Evolutionary conservation across 1,140 invertebrate species (phyloP).

Genomic region (Ips typographus): DNA sequence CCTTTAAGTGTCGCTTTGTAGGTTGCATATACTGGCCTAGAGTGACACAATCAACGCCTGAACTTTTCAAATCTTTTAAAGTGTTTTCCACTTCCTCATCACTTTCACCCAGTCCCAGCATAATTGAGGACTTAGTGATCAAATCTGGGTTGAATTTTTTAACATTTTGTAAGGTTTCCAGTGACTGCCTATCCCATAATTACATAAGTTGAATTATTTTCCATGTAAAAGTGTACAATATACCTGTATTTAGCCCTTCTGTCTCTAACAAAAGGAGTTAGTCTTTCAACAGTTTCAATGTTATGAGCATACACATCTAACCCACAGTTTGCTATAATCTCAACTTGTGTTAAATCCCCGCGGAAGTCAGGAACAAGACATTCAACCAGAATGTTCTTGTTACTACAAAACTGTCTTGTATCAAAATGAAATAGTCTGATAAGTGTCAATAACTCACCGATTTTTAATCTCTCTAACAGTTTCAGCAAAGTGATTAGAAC

Average conservation of each 20-base stretch:
- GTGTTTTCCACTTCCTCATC: conserved; percentile 88
- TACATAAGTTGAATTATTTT: conserved; percentile 4
- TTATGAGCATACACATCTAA: conserved; percentile 97
- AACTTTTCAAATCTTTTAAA: conserved; percentile 76
- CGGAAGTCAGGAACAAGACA: conserved; percentile 96
- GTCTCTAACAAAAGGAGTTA: conserved; percentile 91
- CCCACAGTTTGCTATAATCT: conserved; percentile 76
- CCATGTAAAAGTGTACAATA: neutral
- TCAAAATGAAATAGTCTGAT: conserved; percentile 3
- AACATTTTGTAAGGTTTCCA: conserved; percentile 78
- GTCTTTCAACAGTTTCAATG: conserved; percentile 89
- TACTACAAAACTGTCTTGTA: conserved; percentile 57
- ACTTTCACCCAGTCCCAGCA: conserved; percentile 96
- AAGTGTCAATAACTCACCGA: conserved; percentile 54
- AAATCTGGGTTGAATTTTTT: conserved; percentile 78
- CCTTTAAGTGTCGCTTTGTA: conserved; percentile 93
- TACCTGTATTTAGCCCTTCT: conserved; percentile 73
- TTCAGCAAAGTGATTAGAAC: conserved; percentile 86
- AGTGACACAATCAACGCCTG: conserved; percentile 92
- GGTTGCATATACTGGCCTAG: conserved; percentile 99
- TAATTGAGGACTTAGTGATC: conserved; percentile 97
- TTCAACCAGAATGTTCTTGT: conserved; percentile 88
- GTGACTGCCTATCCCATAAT: conserved; percentile 69
- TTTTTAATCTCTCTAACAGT: conserved; percentile 81
- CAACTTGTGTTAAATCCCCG: conserved; percentile 76